Percentiles rank a stretch among this genome's conserved stretches.
Evolutionary conservation across 2,888 invertebrate genomes (phyloP).

Genomic region (Itoplectis maculator): DNA sequence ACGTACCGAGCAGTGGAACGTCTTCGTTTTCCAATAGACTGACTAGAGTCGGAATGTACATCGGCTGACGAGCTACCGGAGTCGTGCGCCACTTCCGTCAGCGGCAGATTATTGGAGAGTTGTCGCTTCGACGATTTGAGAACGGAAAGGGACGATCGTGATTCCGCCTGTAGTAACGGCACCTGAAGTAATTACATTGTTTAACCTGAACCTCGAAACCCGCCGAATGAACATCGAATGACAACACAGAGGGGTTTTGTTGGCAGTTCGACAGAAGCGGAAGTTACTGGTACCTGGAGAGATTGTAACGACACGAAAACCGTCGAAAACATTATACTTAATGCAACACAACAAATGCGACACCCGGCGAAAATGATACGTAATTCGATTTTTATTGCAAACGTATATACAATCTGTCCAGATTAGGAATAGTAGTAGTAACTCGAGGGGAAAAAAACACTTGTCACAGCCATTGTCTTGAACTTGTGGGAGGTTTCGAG

Average conservation of each 20-base stretch:
- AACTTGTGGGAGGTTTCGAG: conserved; percentile 55
- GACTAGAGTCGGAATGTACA: conserved; percentile 86
- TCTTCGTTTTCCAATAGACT: conserved; percentile 82
- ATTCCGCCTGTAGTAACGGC: conserved; percentile 85
- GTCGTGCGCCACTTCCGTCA: conserved; percentile 84
- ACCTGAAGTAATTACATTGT: conserved; percentile 78
- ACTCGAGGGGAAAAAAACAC: conserved; percentile 2
- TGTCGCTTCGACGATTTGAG: conserved; percentile 85
- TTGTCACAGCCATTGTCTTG: conserved; percentile 54
- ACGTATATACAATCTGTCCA: conserved; percentile 62
- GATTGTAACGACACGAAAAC: conserved; percentile 27
- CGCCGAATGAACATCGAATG: conserved; percentile 62
- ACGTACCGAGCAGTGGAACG: conserved; percentile 79
- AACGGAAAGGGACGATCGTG: conserved; percentile 85
- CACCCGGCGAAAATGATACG: conserved; percentile 1
- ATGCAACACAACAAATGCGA: conserved; percentile 14
- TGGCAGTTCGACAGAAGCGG: conserved; percentile 21
- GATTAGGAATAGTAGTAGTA: conserved; percentile 54
- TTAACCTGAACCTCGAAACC: conserved; percentile 64
- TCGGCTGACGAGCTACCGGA: conserved; percentile 85
- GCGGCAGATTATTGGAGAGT: conserved; percentile 85
- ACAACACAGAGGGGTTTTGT: conserved; percentile 47
- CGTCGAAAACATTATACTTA: no score
- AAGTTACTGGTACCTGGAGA: conserved; percentile 43
- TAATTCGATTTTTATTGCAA: conserved; percentile 43